Evolutionary conservation across 2,888 invertebrate species (phyloP).

Genomic region (Nebria brevicollis): DNA sequence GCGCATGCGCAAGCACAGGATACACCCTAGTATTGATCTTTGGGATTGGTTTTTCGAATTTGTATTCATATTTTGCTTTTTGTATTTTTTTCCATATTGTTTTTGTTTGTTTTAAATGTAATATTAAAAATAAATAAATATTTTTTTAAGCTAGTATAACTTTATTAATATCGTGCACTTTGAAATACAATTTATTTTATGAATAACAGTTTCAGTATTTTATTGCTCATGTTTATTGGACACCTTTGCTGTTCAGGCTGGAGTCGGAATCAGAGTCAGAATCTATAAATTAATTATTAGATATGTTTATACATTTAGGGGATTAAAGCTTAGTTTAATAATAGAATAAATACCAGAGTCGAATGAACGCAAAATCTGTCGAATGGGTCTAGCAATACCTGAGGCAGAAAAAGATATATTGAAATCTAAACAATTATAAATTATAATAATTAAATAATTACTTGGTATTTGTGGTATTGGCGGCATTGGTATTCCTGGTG

Average conservation of each 20-base stretch:
- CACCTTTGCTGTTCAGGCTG: background rate
- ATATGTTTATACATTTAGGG: background rate
- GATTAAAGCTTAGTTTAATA: background rate
- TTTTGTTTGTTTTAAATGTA: too few species aligned
- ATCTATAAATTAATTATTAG: background rate
- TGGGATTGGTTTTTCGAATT: slow-evolving; percentile 4
- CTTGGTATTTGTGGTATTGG: background rate
- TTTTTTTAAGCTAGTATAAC: background rate
- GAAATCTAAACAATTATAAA: background rate
- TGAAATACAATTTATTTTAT: background rate
- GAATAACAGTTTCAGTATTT: background rate
- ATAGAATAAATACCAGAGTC: background rate
- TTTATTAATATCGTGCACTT: background rate
- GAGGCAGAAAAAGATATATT: background rate
- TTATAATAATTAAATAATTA: background rate
- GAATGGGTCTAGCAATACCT: background rate
- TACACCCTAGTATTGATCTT: slow-evolving; percentile 35
- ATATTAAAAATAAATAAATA: too few species aligned
- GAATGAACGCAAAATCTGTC: background rate
- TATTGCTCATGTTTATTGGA: background rate
- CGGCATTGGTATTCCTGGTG: background rate
- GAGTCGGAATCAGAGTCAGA: background rate
- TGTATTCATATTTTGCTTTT: background rate
- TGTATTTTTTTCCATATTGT: background rate
- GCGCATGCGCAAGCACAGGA: slow-evolving; percentile 24